phyloP scores from a whole-genome alignment of 1,140 invertebrate genomes.

The Papilio machaon region DNA sequence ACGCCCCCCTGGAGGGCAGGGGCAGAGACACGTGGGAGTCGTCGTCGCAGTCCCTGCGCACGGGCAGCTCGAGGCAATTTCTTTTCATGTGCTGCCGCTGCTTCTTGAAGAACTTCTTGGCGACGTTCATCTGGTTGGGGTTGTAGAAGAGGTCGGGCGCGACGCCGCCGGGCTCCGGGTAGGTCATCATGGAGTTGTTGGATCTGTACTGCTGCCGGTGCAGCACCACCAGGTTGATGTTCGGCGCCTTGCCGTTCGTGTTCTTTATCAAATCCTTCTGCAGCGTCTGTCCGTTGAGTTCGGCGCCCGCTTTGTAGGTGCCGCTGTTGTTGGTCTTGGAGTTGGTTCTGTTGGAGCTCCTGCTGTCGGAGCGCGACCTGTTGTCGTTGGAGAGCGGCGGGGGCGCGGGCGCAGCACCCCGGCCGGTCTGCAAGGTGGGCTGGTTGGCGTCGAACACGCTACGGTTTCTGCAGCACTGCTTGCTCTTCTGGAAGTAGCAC shows the following conservation, averaged over 20 bases:
- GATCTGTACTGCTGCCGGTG: slow-evolving; percentile 88
- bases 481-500: slow-evolving; percentile 83
- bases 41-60: slow-evolving; percentile 85
- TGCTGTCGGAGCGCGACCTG: slow-evolving; percentile 84
- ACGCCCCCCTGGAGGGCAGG: slow-evolving; percentile 80
- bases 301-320: slow-evolving; percentile 81
- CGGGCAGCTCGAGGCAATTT: slow-evolving; percentile 87
- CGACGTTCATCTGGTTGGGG: slow-evolving; percentile 95
- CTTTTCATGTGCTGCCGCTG: slow-evolving; percentile 89
- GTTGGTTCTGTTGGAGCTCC: slow-evolving; percentile 83
- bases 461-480: slow-evolving; percentile 85
- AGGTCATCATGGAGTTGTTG: slow-evolving; percentile 87
- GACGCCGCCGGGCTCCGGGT: slow-evolving; percentile 83
- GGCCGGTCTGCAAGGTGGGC: slow-evolving; percentile 79
- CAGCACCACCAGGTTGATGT: slow-evolving; percentile 86
- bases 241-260: slow-evolving; percentile 71
- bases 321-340: slow-evolving; percentile 82
- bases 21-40: slow-evolving; percentile 83
- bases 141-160: slow-evolving; percentile 94
- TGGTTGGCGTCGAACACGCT: slow-evolving; percentile 86
- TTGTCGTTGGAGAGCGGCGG: slow-evolving; percentile 78
- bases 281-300: slow-evolving; percentile 78
- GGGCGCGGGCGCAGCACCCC: slow-evolving; percentile 62
- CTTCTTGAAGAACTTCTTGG: slow-evolving; percentile 95
- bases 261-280: slow-evolving; percentile 73